Conservation (phyloP, 2,113 vertebrate species). For the Jaculus jaculus region DNA sequence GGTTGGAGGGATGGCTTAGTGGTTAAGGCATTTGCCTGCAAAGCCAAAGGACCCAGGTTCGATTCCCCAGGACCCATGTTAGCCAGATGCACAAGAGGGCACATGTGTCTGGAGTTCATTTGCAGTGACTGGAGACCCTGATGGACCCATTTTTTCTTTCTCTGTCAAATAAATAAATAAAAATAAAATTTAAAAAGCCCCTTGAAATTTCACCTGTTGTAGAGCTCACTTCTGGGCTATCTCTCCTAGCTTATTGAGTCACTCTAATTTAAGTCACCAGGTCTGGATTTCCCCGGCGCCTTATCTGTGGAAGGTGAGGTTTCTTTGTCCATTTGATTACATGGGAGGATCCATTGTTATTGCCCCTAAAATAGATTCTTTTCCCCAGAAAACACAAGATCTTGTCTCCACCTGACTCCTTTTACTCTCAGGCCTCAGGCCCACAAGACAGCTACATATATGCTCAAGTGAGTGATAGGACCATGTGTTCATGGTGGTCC, state of each 20-base stretch:
- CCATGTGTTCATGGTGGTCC: background rate
- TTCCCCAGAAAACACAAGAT: conserved; percentile 67
- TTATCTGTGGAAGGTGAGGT: conserved; percentile 77
- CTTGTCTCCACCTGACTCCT: background rate
- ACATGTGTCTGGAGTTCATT: too few relatives aligned
- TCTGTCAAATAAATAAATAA: too few relatives aligned
- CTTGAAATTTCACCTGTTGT: background rate
- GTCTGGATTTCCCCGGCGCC: background rate
- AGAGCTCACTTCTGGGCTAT: background rate
- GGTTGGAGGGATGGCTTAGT: too few relatives aligned
- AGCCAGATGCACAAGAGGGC: too few relatives aligned
- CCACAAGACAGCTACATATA: rapidly evolving
- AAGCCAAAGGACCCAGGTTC: too few relatives aligned
- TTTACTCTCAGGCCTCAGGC: background rate
- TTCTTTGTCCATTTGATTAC: conserved; percentile 75
- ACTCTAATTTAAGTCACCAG: background rate
- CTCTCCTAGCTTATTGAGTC: background rate
- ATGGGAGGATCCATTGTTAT: conserved; percentile 71
- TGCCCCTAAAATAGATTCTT: conserved; percentile 72
- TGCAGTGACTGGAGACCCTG: too few relatives aligned
- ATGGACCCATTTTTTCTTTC: too few relatives aligned
- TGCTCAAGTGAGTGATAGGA: background rate
- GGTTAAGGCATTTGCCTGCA: too few relatives aligned
- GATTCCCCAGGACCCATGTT: too few relatives aligned
- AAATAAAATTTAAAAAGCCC: background rate